phyloP scores from a whole-genome alignment of 2,797 vertebrate species.

The Coccyzus lansbergi region DNA sequence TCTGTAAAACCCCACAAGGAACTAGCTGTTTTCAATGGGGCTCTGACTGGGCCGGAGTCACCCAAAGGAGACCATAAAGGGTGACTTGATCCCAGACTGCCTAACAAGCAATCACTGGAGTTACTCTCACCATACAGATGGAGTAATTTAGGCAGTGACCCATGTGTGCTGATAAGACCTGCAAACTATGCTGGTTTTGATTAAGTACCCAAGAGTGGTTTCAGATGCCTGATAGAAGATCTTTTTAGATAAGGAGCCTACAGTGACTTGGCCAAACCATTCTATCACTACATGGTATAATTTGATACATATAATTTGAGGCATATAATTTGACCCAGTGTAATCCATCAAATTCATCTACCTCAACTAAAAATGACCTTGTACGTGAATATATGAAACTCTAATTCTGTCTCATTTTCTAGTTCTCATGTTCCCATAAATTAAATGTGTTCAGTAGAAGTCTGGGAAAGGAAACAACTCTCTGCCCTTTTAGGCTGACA shows the following conservation, averaged over 20 bases:
- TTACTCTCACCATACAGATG: neutral
- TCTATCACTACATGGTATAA: neutral
- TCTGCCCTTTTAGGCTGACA: slow-evolving; percentile 14
- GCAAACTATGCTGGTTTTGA: neutral
- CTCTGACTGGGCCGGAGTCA: neutral
- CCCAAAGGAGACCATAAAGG: neutral
- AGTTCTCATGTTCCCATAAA: slow-evolving; percentile 4
- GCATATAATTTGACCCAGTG: neutral
- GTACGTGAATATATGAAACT: slow-evolving; percentile 26
- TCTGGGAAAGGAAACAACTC: neutral
- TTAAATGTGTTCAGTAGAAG: neutral
- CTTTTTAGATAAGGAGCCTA: neutral
- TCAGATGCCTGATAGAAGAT: neutral
- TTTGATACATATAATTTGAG: slow-evolving; percentile 24
- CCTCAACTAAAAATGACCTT: slow-evolving; percentile 7
- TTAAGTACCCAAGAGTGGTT: neutral
- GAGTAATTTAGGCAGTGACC: neutral
- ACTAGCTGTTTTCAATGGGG: neutral
- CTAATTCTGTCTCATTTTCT: slow-evolving; percentile 37
- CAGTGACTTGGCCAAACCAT: neutral
- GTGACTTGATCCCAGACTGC: neutral
- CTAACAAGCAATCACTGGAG: neutral
- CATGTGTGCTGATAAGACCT: neutral
- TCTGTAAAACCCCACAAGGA: neutral
- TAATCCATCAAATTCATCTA: slow-evolving; percentile 32